Evolutionary conservation across 53 echinoderm and acorn worm species (phyloP).

Genomic region (Echinometra lucunter): DNA sequence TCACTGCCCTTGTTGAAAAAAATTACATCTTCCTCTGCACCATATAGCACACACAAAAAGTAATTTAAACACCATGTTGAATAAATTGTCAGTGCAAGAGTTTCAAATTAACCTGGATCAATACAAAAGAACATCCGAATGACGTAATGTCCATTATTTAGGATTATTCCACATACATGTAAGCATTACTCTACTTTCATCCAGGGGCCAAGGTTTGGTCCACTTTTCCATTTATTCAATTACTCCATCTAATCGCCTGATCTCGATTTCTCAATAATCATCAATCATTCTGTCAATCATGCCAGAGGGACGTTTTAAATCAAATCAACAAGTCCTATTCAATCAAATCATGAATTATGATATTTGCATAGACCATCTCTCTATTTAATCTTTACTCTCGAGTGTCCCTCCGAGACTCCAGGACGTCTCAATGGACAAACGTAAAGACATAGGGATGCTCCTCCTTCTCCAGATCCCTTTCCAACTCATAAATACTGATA

Average conservation of each 20-base stretch:
- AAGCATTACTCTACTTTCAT: background rate
- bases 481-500: background rate
- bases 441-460: background rate
- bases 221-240: slow-evolving; percentile 40
- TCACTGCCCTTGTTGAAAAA: background rate
- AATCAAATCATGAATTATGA: slow-evolving; percentile 62
- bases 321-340: slow-evolving; percentile 43
- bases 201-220: background rate
- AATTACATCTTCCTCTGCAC: background rate
- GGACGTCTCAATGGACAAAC: background rate
- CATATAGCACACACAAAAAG: background rate
- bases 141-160: background rate
- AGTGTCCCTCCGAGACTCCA: slow-evolving; percentile 43
- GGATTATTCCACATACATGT: background rate
- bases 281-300: slow-evolving; percentile 48
- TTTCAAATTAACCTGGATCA: slow-evolving; percentile 8
- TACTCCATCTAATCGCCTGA: slow-evolving; percentile 6
- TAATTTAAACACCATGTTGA: background rate
- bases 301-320: slow-evolving; percentile 35
- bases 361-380: slow-evolving; percentile 39
- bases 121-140: background rate
- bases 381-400: slow-evolving; percentile 30
- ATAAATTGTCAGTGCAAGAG: background rate
- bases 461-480: background rate
- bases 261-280: slow-evolving; percentile 36